Base-by-base conservation (phyloP, 2,113 vertebrate genomes). In the Thunnus thynnus region DNA sequence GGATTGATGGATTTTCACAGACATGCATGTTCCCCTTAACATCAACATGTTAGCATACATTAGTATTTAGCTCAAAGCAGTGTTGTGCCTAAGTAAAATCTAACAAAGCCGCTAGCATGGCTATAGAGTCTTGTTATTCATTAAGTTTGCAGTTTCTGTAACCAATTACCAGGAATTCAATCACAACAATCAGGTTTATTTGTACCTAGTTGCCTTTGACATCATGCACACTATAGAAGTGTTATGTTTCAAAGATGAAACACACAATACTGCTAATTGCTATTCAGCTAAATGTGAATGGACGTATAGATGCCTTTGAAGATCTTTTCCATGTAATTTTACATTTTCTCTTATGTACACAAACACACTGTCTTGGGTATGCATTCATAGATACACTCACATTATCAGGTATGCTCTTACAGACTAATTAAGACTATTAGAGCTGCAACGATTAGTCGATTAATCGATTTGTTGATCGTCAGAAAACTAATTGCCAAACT, bases 241-340 rank as follows among this genome's bases (percentile, higher is more conserved):
- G 5, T 74, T 61, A 3, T 12, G 48, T 67, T 76, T 50, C 11
- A 68, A 65, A 41, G 12, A 13, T 32, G 14, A 44, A 32, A 52
- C 13, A 58, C 50, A 44, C 16, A 18, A 16, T 47, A 32, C 4
- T 7, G 44, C 32, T 20, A 25, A 50, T 0, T 58, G 6, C 9
- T 64, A n/a, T 64, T 63, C 17, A 63, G 36, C 32, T 47, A 17
- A 27, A 32, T 56, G 9, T 25, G 3, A 62, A 47, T 54, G 0
- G 25, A 12, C 64, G 51, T 22, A 25, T 30, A 52, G 41, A 67
- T 18, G 32, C 57, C 13, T 14, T 13, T 58, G 13, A 32, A 61
- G 7, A 67, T 80, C 3, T 58, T 52, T 52, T 70, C 10, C 36
- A 11, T 41, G 7, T 36, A 13, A 41, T 56, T 74, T 73, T 56